Evolutionary conservation across 2,888 invertebrate species (phyloP), one percentile per base, ranked within the genome.

Genomic region (Drosophila barbarae): DNA sequence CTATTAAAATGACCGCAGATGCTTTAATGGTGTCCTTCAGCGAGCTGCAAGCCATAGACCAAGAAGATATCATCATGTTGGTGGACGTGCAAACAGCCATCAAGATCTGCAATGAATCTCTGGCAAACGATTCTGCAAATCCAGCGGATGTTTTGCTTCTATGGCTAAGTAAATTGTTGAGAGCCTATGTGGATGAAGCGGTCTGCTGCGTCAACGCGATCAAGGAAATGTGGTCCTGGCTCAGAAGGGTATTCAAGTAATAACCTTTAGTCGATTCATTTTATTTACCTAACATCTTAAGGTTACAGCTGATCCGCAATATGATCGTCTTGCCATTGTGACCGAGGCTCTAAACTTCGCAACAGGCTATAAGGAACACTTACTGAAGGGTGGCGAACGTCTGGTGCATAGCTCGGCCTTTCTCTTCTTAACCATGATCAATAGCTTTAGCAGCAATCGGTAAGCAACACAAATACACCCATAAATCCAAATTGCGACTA

Each of bases 101-200:
- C 3, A 50, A 54, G 7, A 58, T 71, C 9, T 74, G 77, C 61
- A 52, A 44, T 1, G 60, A 61, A 34, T 68, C 65, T 23, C 5
- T 83, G 9, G 9, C 49, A 1, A 13, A 69, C 15, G 23, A 49
- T 0, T 61, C 56, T 5, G 32, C 49, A 1, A 66, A 34, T 47
- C 36, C 39, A 15, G 53, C 35, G 4, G 72, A 76, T 5, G 55
- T 80, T 8, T 53, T 83, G 18, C 36, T 57, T 26, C 28, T 81
- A 12, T 83, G 83, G 83, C 34, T 81, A 3, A 64, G 46, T 5
- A 83, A 80, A 47, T 50, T 83, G 6, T 53, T 83, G 2, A 61
- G 69, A 50, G 70, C 65, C 2, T 80, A 77, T 35, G 35, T 73
- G 38, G 51, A 30, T n/a, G 61, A 68, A 5, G 13, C 39, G 0